Conservation (phyloP, 1,140 invertebrate species). For the Spodoptera frugiperda region DNA sequence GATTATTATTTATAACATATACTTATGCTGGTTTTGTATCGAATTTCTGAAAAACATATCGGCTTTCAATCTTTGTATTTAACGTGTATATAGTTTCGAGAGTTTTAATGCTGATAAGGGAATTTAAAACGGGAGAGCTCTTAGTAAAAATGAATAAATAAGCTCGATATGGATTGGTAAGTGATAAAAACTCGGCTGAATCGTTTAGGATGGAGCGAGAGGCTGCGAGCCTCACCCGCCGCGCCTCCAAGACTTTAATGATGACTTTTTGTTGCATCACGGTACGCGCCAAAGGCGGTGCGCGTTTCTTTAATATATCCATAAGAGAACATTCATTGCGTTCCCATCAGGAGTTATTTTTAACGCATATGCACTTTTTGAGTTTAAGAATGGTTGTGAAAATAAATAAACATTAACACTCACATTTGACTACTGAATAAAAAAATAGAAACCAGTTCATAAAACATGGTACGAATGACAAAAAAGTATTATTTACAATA, state of each 20-base stretch:
- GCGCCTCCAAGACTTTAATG: conserved; percentile 82
- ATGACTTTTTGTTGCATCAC: conserved; percentile 78
- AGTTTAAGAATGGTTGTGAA: too few relatives aligned
- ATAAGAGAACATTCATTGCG: neutral
- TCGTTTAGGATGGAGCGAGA: conserved; percentile 77
- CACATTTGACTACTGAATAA: too few relatives aligned
- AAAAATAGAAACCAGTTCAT: too few relatives aligned
- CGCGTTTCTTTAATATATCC: neutral
- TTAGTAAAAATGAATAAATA: conserved; percentile 77
- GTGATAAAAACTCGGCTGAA: conserved; percentile 82
- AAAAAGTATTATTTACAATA: too few relatives aligned
- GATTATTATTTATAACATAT: conserved; percentile 1
- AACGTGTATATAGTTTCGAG: conserved; percentile 15
- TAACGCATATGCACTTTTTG: neutral
- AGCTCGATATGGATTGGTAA: conserved; percentile 80
- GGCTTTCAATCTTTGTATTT: conserved; percentile 16
- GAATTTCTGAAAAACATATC: neutral
- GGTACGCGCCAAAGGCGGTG: conserved; percentile 54
- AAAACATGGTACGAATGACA: too few relatives aligned
- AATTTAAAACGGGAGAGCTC: conserved; percentile 68
- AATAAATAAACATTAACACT: too few relatives aligned
- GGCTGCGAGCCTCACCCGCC: conserved; percentile 73
- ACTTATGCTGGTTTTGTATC: neutral
- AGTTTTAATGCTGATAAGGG: conserved; percentile 59
- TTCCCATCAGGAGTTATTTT: neutral